Evolutionary conservation across 2,797 vertebrate species (phyloP), one percentile per base, ranked within the genome.

Genomic region (Pyrocephalus nanus): DNA sequence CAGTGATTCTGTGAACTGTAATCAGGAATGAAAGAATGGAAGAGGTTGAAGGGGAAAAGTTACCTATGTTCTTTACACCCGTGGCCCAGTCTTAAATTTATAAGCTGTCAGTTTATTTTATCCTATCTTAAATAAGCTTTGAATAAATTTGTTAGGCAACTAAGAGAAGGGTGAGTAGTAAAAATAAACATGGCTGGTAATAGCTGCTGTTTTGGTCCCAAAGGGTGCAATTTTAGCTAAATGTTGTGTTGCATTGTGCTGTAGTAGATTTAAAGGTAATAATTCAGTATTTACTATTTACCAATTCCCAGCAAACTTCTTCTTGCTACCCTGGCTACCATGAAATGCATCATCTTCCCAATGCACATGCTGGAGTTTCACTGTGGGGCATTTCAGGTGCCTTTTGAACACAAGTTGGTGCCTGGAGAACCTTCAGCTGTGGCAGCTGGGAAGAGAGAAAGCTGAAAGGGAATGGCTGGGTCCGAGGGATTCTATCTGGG

Each of bases 281-380:
- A 92, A 92, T 93, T 94, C 74, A 87, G 45, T 67, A 74, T 91
- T 89, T 91, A 42, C 55, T 73, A 11, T 82, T 92, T 92, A 34
- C 53, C 64, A 36, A 73, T 48, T 60, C 36, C 66, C 26, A 57
- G 27, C 29, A 84, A 86, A 80, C 25, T 57, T 65, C 61, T 69
- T 25, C 72, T 43, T 82, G 51, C 77, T 85, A 71, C 65, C 53
- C 61, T 92, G 86, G 32, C 77, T 53, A 21, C 61, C 43, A 22
- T 40, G 78, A 71, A 79, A 54, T 34, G 50, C 34, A 69, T 57
- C 77, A 36, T 74, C 3, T 6, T 67, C 29, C 60, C 7, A 4
- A 9, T 23, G 53, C 71, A n/a, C 1, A 0, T 91, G 53, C 38
- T 91, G 55, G 70, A 88, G 65, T 36, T 65, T 61, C 26, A 11